phyloP scores from a whole-genome alignment of 2,888 invertebrate species.

The Parnassius mnemosyne region DNA sequence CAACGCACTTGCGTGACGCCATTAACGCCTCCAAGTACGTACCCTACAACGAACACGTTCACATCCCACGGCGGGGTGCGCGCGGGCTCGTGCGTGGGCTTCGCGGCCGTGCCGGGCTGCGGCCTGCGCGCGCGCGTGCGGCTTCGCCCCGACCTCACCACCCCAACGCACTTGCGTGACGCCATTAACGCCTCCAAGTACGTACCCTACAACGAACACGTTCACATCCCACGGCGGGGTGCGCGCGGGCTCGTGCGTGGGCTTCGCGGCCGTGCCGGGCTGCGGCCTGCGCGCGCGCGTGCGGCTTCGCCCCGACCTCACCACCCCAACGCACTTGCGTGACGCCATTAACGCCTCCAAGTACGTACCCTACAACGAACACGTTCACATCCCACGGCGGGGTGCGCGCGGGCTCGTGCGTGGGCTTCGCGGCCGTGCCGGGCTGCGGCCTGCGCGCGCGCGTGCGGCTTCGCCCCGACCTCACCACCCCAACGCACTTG shows the following conservation, averaged over 20 bases:
- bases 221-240: too few relatives aligned
- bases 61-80: constrained; percentile 77
- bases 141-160: constrained; percentile 32
- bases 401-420: constrained; percentile 82
- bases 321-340: constrained; percentile 5
- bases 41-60: too few relatives aligned
- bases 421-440: constrained; percentile 91
- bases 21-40: constrained; percentile 48
- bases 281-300: constrained; percentile 90
- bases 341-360: constrained; percentile 43
- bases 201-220: too few relatives aligned
- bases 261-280: constrained; percentile 93
- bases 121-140: constrained; percentile 86
- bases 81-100: constrained; percentile 85
- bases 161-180: constrained; percentile 19
- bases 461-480: constrained; percentile 34
- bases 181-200: constrained; percentile 48
- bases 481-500: not conserved
- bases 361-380: too few relatives aligned
- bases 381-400: too few relatives aligned
- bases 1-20: constrained; percentile 23
- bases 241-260: constrained; percentile 83
- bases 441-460: constrained; percentile 94
- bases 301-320: constrained; percentile 33
- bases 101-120: constrained; percentile 94